phyloP scores from a whole-genome alignment of 1,140 invertebrate genomes.

The Drusus annulatus region DNA sequence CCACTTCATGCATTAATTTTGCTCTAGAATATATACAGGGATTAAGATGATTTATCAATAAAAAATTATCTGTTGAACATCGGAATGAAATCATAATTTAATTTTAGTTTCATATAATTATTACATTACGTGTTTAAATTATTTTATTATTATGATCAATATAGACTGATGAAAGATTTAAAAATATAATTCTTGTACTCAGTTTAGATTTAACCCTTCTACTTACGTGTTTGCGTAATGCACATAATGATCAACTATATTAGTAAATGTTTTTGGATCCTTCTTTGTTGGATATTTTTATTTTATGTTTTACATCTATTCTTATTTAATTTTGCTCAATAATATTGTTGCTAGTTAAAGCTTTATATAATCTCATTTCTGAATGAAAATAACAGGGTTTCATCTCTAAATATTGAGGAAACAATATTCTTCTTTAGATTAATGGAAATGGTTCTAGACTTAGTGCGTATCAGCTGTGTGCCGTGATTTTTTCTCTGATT shows the following conservation, averaged over 20 bases:
- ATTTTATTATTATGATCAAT: background rate
- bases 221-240: too few relatives aligned
- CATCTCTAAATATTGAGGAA: background rate
- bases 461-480: too few relatives aligned
- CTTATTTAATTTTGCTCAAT: background rate
- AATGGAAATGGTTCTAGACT: constrained; percentile 10
- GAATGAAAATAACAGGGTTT: constrained; percentile 15
- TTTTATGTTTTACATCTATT: background rate
- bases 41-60: background rate
- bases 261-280: too few relatives aligned
- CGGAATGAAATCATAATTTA: background rate
- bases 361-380: background rate
- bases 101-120: background rate
- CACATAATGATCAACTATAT: too few relatives aligned
- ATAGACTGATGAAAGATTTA: background rate
- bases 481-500: too few relatives aligned
- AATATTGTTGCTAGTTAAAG: constrained; percentile 1
- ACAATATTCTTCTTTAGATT: constrained; percentile 33
- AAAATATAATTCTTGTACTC: background rate
- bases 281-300: background rate
- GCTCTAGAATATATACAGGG: constrained; percentile 5
- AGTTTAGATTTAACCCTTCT: background rate
- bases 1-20: background rate
- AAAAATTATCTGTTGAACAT: too few relatives aligned
- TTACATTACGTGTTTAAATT: background rate